Base-by-base conservation (phyloP, 1,140 invertebrate species). In the Zophobas atratus region DNA sequence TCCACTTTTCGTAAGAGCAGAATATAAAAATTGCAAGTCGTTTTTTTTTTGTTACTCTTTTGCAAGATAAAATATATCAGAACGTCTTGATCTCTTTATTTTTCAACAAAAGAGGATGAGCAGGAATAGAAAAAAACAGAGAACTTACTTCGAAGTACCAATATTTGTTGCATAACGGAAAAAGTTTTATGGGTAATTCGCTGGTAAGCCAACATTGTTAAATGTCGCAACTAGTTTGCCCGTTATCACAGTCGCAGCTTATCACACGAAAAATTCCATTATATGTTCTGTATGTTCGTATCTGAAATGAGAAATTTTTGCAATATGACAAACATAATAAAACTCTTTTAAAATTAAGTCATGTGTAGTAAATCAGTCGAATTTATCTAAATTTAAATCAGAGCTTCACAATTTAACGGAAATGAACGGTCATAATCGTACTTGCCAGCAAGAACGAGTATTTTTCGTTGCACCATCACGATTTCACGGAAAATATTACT, bases 331-430 rank as follows among this genome's bases (percentile, higher is more conserved):
- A 60, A 60, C 56, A 60, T 60, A 60, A 60, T 60, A 60, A 51
- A 49, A 72, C 70, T 51, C 70, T 72, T 72, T 72, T 53, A 39
- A 72, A 72, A 72, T 72, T 72, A 72, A 72, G 70, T 72, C 70
- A 72, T 72, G 70, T 72, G 70, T 72, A 72, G 46, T 49, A 49
- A 72, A 49, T 72, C 41, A 72, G 36, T 51, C 70, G 70, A 72
- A 51, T 72, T 72, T 51, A 51, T 53, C 51, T 38, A 72, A 72
- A 72, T 72, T 72, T 49, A 72, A 72, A 72, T 72, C 70, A 51
- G 51, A 41, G 51, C 51, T 72, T 72, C 70, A 72, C 70, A 72
- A 72, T 72, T 72, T 53, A 72, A 36, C 70, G 70, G 70, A 72
- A 72, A 72, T 72, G 46, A 72, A 72, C 51, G 70, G 70, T 72